These are phyloP conservation scores for Aleadryas rufinucha DNA, from an alignment of 2,113 vertebrate genomes.

Conservation along the genomic window DNA sequence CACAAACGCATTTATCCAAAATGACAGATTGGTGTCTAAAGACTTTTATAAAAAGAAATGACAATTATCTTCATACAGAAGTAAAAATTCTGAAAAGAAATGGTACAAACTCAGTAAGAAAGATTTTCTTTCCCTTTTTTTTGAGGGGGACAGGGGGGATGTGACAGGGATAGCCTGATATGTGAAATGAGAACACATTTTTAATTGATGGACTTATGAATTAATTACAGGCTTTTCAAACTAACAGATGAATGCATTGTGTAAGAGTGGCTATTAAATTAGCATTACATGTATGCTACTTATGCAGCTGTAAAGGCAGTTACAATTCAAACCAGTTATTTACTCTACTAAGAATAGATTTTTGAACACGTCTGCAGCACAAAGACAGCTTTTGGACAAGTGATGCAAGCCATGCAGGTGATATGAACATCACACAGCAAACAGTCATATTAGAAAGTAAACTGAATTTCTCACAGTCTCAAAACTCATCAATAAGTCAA, in stretches of 20 bases:
- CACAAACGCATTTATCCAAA: constrained; percentile 4
- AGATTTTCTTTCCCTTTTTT: background rate
- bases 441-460: background rate
- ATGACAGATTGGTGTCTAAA: constrained; percentile 6
- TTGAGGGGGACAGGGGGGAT: accelerated
- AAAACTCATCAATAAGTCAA: background rate
- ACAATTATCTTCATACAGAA: background rate
- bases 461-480: background rate
- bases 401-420: background rate
- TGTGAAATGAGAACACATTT: background rate
- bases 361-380: background rate
- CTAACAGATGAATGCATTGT: background rate
- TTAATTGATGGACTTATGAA: background rate
- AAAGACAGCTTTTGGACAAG: background rate
- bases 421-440: background rate
- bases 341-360: background rate
- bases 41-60: background rate
- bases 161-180: background rate
- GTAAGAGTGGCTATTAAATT: background rate
- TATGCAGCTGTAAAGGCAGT: background rate
- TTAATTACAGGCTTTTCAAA: background rate
- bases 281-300: background rate
- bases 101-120: background rate
- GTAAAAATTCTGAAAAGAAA: background rate
- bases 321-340: background rate